These are phyloP conservation scores for Diabrotica balteata DNA, from an alignment of 2,888 invertebrate genomes.

Conservation along the genomic window DNA sequence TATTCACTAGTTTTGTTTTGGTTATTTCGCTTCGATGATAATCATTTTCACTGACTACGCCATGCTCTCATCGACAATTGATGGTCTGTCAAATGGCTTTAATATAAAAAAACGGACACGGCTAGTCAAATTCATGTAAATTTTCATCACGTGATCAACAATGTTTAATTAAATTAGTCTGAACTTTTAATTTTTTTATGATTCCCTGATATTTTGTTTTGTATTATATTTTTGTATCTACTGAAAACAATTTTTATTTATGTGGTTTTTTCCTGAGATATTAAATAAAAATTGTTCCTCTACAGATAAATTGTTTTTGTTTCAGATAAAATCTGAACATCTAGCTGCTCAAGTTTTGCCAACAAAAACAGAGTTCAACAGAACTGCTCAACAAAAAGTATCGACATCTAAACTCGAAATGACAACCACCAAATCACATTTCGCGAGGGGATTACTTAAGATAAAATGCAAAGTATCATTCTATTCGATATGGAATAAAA, in stretches of 20 bases:
- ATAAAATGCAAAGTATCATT: constrained; percentile 53
- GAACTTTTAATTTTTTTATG: too few relatives aligned
- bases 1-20: constrained; percentile 6
- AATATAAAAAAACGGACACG: too few relatives aligned
- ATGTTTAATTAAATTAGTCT: too few relatives aligned
- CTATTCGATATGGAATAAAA: constrained; percentile 51
- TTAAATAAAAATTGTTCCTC: too few relatives aligned
- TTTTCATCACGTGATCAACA: too few relatives aligned
- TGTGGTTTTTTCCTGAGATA: too few relatives aligned
- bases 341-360: neutral
- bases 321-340: constrained; percentile 12
- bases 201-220: too few relatives aligned
- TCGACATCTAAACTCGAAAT: constrained; percentile 53
- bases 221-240: too few relatives aligned
- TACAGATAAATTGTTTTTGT: neutral
- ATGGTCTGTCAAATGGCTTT: neutral
- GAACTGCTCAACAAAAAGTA: neutral
- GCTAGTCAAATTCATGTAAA: too few relatives aligned
- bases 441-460: constrained; percentile 50
- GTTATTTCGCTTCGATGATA: constrained; percentile 7
- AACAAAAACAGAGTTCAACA: constrained; percentile 42
- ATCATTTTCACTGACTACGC: constrained; percentile 10
- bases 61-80: constrained; percentile 7
- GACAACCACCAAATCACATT: constrained; percentile 50
- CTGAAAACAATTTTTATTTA: too few relatives aligned